These are phyloP conservation scores for Champsocephalus esox DNA, from an alignment of 2,797 vertebrate species.

Conservation along the genomic window DNA sequence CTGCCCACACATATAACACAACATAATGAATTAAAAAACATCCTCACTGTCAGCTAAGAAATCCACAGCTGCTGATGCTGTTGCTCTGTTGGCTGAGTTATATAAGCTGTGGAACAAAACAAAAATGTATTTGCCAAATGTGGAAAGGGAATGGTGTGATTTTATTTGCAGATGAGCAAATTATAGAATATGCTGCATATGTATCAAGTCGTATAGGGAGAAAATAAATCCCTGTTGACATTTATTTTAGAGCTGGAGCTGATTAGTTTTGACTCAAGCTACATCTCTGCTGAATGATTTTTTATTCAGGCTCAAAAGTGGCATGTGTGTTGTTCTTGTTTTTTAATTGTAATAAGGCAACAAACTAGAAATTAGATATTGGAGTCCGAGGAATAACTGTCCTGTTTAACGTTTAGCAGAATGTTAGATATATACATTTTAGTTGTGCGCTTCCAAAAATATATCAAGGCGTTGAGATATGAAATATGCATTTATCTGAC, in stretches of 20 bases:
- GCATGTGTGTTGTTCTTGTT: neutral
- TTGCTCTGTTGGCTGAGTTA: constrained; percentile 31
- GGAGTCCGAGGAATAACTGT: neutral
- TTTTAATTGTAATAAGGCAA: neutral
- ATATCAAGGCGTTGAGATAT: neutral
- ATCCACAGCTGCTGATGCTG: constrained; percentile 28
- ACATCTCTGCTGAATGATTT: neutral
- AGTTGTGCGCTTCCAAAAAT: neutral
- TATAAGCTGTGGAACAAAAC: constrained; percentile 23
- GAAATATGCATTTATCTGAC: neutral
- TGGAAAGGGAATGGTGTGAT: neutral
- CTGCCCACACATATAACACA: constrained; percentile 12
- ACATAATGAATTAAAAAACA: constrained; percentile 5
- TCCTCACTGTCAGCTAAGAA: constrained; percentile 10
- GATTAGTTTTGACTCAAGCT: neutral
- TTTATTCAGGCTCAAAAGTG: neutral
- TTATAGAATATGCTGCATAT: neutral
- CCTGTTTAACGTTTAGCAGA: neutral
- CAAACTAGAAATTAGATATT: neutral
- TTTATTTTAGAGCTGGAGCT: too few species aligned
- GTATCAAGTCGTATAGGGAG: neutral
- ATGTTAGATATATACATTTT: neutral
- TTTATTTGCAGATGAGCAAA: neutral
- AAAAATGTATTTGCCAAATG: neutral
- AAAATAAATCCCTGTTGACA: too few species aligned